Conservation (phyloP, 2,797 vertebrate species). For the Prionace glauca region DNA sequence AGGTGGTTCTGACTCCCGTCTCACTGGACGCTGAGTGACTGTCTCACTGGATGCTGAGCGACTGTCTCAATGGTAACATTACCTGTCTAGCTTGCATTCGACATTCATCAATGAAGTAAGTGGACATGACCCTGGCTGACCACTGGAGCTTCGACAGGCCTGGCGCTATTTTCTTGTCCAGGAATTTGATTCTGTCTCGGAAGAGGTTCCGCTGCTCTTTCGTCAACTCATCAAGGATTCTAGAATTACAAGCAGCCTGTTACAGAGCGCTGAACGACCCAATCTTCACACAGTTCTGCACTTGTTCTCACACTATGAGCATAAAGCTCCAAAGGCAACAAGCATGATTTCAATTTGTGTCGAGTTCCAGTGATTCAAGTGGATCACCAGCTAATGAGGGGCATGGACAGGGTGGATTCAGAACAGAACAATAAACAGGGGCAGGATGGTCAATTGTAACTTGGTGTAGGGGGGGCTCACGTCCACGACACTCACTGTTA, state of each 20-base stretch:
- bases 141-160: constrained; percentile 72
- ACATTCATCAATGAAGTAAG: constrained; percentile 68
- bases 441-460: background rate
- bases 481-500: background rate
- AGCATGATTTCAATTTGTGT: too few relatives aligned
- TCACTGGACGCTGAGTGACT: too few relatives aligned
- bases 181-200: constrained; percentile 61
- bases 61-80: too few relatives aligned
- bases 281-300: background rate
- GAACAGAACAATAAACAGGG: background rate
- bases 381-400: too few relatives aligned
- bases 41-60: too few relatives aligned
- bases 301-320: background rate
- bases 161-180: constrained; percentile 73
- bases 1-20: background rate
- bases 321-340: background rate
- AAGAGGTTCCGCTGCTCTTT: constrained; percentile 68
- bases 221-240: constrained; percentile 68
- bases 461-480: background rate
- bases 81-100: constrained; percentile 75
- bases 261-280: background rate
- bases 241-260: constrained; percentile 43
- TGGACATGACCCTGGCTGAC: constrained; percentile 64
- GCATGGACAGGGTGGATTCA: too few relatives aligned
- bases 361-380: too few relatives aligned